phyloP scores from a whole-genome alignment of 2,888 invertebrate species.

The Leptopilina syphax region DNA sequence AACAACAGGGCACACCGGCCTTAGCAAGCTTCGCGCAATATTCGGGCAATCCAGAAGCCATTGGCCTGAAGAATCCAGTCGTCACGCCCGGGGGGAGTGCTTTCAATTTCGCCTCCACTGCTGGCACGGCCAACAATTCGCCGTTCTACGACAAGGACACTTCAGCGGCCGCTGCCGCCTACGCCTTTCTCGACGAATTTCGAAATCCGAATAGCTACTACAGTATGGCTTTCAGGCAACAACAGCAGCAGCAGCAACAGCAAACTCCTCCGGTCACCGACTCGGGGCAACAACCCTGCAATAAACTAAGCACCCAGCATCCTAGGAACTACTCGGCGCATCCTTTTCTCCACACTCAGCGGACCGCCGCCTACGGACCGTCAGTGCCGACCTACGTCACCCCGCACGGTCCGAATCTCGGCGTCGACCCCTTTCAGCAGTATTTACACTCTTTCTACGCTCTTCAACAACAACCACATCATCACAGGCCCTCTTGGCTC shows the following conservation, averaged over 20 bases:
- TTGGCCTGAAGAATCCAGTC: constrained; percentile 84
- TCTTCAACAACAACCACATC: constrained; percentile 73
- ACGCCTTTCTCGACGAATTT: constrained; percentile 73
- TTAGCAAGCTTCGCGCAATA: constrained; percentile 70
- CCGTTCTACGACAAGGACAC: constrained; percentile 74
- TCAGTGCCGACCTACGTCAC: constrained; percentile 73
- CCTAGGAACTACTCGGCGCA: constrained; percentile 70
- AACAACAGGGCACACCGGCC: constrained; percentile 57
- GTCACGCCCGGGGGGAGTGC: constrained; percentile 86
- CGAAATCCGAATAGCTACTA: constrained; percentile 74
- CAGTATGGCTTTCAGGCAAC: constrained; percentile 69
- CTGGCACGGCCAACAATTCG: constrained; percentile 71
- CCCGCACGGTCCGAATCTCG: constrained; percentile 71
- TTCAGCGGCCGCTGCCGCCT: constrained; percentile 70
- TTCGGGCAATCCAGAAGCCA: constrained; percentile 70
- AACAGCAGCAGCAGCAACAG: constrained; percentile 56
- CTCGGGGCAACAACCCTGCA: constrained; percentile 66
- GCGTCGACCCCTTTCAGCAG: constrained; percentile 74
- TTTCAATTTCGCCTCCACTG: constrained; percentile 88
- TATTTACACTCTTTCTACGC: constrained; percentile 74
- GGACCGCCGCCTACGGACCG: constrained; percentile 71
- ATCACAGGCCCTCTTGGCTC: constrained; percentile 75
- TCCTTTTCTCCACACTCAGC: constrained; percentile 72
- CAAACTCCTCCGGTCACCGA: constrained; percentile 62
- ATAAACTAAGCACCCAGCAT: constrained; percentile 70